These are phyloP conservation scores for Odobenus rosmarus DNA, from an alignment of 2,113 vertebrate genomes.

Conservation along the genomic window DNA sequence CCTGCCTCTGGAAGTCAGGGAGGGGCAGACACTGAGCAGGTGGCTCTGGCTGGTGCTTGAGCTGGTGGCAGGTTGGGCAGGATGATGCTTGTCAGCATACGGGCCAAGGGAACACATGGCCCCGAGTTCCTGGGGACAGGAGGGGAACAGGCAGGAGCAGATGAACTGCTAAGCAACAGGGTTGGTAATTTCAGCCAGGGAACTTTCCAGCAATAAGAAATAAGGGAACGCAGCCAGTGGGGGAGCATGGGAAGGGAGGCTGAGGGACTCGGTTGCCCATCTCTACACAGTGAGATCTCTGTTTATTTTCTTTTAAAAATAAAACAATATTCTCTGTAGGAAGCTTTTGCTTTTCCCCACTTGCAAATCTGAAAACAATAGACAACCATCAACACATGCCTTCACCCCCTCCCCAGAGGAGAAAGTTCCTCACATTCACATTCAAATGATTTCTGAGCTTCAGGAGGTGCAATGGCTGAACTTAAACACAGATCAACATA, in stretches of 20 bases:
- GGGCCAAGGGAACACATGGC: constrained; percentile 76
- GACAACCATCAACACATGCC: background rate
- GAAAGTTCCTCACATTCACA: background rate
- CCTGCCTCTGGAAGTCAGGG: constrained; percentile 59
- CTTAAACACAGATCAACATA: background rate
- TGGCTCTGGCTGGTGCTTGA: constrained; percentile 63
- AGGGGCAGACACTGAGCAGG: constrained; percentile 70
- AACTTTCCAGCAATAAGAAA: constrained; percentile 75
- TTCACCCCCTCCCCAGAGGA: background rate
- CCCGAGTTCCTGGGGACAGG: constrained; percentile 71
- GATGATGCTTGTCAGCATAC: constrained; percentile 64
- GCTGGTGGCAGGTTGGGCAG: constrained; percentile 57
- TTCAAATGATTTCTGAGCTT: background rate
- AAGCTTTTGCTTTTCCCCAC: background rate
- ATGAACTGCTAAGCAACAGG: constrained; percentile 82
- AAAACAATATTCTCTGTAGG: background rate
- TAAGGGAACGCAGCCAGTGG: constrained; percentile 65
- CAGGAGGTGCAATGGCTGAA: background rate
- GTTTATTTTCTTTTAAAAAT: constrained; percentile 32
- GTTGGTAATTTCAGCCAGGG: constrained; percentile 71
- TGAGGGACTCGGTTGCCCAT: background rate
- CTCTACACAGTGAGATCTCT: background rate
- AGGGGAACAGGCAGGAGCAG: constrained; percentile 71
- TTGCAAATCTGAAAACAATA: constrained; percentile 4
- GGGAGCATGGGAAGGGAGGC: background rate